Evolutionary conservation across 2,113 vertebrate species (phyloP).

Genomic region (Machaerirhynchus nigripectus): DNA sequence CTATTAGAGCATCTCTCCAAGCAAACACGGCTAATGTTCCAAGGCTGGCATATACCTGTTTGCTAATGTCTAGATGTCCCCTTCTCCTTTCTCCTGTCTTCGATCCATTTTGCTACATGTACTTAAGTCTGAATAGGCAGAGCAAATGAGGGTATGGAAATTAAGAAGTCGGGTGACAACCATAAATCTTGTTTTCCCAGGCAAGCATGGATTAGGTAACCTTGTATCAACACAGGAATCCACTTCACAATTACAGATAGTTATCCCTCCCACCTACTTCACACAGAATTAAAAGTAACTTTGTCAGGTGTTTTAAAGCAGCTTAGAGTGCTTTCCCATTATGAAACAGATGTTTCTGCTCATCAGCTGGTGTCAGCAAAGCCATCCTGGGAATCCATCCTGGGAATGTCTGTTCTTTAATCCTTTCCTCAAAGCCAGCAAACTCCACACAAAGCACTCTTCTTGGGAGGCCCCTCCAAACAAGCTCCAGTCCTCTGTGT

Average conservation of each 20-base stretch:
- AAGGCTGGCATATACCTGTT: neutral
- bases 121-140: neutral
- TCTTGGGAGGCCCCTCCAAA: neutral
- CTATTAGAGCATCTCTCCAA: neutral
- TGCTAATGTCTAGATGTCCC: neutral
- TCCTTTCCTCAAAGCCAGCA: neutral
- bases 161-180: neutral
- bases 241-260: neutral
- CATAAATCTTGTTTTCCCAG: neutral
- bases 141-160: neutral
- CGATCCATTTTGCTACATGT: neutral
- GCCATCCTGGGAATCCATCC: neutral
- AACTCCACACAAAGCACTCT: neutral
- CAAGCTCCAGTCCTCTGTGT: neutral
- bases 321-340: neutral
- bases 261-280: neutral
- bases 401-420: neutral
- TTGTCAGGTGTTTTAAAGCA: slow-evolving; percentile 28
- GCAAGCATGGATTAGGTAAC: neutral
- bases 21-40: neutral
- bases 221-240: neutral
- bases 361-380: neutral
- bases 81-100: neutral
- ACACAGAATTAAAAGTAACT: slow-evolving; percentile 23
- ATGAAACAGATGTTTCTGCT: slow-evolving; percentile 25